Percentiles rank a stretch among this genome's conserved stretches.
Conservation (phyloP, 2,113 vertebrate genomes). For the Hystrix brachyura region DNA sequence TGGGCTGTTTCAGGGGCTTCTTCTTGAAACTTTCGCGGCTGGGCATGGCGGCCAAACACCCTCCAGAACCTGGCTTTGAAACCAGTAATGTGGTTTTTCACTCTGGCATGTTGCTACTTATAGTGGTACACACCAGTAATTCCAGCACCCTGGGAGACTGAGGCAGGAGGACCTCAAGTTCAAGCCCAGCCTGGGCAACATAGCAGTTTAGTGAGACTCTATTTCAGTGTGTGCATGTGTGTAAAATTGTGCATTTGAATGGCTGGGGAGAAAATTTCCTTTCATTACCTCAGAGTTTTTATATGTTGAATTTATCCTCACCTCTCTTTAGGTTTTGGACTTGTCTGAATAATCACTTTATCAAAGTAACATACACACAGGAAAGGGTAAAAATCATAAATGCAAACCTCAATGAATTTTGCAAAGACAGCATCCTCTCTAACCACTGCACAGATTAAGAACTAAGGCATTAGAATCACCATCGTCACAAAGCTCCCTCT, state of each 20-base stretch:
- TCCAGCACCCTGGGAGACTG: neutral
- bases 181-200: neutral
- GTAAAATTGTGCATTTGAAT: neutral
- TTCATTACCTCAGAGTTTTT: constrained; percentile 37
- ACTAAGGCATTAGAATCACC: too few species aligned
- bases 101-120: neutral
- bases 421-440: neutral
- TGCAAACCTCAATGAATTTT: neutral
- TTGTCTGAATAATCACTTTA: neutral
- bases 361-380: neutral
- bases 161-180: neutral
- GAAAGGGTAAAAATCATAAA: neutral
- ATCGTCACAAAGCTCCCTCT: neutral
- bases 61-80: too few species aligned
- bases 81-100: neutral
- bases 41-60: too few species aligned
- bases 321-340: constrained; percentile 8
- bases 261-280: neutral
- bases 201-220: neutral
- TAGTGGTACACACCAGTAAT: neutral
- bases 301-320: constrained; percentile 40
- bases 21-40: too few species aligned
- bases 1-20: too few species aligned
- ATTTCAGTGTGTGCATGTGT: neutral
- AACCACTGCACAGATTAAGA: neutral